These are phyloP conservation scores for Nematopogon swammerdamellus DNA, from an alignment of 2,888 invertebrate species.

Conservation along the genomic window DNA sequence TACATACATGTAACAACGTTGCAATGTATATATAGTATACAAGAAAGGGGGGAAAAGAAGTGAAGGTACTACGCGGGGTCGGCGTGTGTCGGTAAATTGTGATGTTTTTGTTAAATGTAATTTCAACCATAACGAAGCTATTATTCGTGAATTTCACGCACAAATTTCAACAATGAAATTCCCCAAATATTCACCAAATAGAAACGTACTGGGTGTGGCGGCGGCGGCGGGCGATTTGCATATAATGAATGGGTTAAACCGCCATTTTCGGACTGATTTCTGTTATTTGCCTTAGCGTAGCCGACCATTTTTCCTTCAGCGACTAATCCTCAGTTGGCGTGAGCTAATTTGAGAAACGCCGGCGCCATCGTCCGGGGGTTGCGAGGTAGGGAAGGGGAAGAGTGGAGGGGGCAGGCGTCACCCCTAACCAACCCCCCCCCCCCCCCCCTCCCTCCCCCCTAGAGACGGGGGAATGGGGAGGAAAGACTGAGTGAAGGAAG, in stretches of 20 bases:
- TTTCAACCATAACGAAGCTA: not conserved
- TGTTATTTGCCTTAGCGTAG: not conserved
- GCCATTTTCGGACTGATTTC: not conserved
- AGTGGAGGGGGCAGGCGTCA: too few species aligned
- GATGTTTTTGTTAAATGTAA: not conserved
- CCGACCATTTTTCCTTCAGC: not conserved
- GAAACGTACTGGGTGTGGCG: not conserved
- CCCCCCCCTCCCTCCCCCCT: too few species aligned
- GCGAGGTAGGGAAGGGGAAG: too few species aligned
- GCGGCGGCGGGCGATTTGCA: not conserved
- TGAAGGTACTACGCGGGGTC: too few species aligned
- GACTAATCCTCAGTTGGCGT: not conserved
- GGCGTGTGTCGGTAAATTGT: too few species aligned
- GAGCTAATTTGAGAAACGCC: not conserved
- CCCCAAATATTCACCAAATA: not conserved
- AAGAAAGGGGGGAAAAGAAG: too few species aligned
- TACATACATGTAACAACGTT: too few species aligned
- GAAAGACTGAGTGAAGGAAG: too few species aligned
- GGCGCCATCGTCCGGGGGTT: too few species aligned
- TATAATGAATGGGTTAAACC: not conserved
- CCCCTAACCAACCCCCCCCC: too few species aligned
- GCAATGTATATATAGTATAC: too few species aligned
- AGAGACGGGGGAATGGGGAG: too few species aligned
- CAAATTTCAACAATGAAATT: not conserved
- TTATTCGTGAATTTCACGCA: not conserved